These are phyloP conservation scores for Papilio dardanus DNA, from an alignment of 1,140 invertebrate genomes.

Conservation along the genomic window DNA sequence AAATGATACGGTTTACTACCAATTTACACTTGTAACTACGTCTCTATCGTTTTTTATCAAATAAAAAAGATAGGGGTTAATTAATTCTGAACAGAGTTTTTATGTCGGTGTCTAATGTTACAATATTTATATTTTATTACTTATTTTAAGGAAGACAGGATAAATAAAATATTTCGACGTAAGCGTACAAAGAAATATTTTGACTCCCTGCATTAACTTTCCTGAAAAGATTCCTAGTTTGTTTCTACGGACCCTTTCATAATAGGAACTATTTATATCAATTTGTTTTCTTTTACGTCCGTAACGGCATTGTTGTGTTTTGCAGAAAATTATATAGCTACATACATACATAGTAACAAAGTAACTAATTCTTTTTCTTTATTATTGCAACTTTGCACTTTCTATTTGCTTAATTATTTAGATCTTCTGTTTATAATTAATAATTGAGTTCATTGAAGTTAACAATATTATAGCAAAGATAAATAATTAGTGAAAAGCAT, in stretches of 20 bases:
- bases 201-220: not conserved
- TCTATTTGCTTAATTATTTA: not conserved
- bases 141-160: no score
- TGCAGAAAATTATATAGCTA: not conserved
- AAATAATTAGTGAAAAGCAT: not conserved
- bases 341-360: conserved; percentile 31
- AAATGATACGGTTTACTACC: not conserved
- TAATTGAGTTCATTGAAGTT: no score
- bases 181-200: no score
- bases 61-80: no score
- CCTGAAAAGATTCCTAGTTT: conserved; percentile 19
- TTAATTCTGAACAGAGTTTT: no score
- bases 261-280: conserved; percentile 74
- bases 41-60: no score
- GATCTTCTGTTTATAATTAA: no score
- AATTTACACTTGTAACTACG: no score
- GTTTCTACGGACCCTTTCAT: conserved; percentile 52
- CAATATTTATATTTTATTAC: no score
- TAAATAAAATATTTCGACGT: no score
- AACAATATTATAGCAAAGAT: not conserved
- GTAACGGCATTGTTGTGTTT: conserved; percentile 47
- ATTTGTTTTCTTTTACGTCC: conserved; percentile 60
- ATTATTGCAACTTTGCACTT: not conserved
- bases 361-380: not conserved
- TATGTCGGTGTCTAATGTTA: no score